These are phyloP conservation scores for Archilochus colubris DNA, from an alignment of 2,113 vertebrate genomes.

Conservation along the genomic window DNA sequence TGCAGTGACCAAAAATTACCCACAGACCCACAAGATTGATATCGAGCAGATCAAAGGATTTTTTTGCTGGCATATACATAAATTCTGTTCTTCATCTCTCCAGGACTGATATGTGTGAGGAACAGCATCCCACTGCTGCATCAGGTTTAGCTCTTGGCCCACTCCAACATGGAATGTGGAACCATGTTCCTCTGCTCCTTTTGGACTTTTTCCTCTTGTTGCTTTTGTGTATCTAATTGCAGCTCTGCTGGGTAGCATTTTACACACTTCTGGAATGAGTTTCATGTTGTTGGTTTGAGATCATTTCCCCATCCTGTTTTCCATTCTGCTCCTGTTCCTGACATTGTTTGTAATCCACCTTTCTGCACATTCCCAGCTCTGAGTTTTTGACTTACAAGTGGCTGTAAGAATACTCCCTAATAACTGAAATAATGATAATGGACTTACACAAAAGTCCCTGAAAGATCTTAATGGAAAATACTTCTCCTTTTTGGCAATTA, in stretches of 20 bases:
- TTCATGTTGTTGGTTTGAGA: neutral
- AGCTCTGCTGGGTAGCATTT: neutral
- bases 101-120: neutral
- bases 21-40: neutral
- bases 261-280: neutral
- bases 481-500: constrained; percentile 14
- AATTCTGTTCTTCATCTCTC: neutral
- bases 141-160: accelerated
- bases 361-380: neutral
- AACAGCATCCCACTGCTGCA: neutral
- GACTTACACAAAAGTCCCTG: neutral
- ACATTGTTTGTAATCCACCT: neutral
- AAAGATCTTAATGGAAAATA: neutral
- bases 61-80: neutral
- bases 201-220: neutral
- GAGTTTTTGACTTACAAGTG: neutral
- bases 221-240: neutral
- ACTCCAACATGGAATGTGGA: accelerated
- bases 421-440: neutral
- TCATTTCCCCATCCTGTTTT: neutral
- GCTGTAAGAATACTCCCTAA: neutral
- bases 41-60: neutral
- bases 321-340: neutral
- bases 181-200: neutral
- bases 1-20: neutral